Percentiles rank a stretch among this genome's conserved stretches.
phyloP scores from a whole-genome alignment of 2,888 invertebrate genomes.

The Dynastes maya region DNA sequence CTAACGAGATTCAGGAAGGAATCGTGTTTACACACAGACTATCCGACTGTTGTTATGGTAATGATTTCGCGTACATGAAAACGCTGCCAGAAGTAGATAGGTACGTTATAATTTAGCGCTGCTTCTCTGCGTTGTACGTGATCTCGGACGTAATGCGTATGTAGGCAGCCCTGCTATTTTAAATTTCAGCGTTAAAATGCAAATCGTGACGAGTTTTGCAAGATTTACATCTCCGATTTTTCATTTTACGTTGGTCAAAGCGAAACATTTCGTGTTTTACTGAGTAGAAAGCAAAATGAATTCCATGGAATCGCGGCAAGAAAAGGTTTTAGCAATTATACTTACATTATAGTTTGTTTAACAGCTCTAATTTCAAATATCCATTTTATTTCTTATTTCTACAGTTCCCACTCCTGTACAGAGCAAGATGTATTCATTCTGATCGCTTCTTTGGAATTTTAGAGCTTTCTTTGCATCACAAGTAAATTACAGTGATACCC shows the following conservation, averaged over 20 bases:
- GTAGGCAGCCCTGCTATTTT: not conserved
- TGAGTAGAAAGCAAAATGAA: too few relatives aligned
- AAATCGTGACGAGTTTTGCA: conserved; percentile 1
- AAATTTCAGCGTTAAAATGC: conserved; percentile 26
- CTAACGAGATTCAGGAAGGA: conserved; percentile 41
- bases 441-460: too few relatives aligned
- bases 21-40: conserved; percentile 35
- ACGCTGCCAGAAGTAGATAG: conserved; percentile 20
- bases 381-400: too few relatives aligned
- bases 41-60: conserved; percentile 44
- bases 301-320: too few relatives aligned
- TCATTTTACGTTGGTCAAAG: not conserved
- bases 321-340: too few relatives aligned
- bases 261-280: not conserved
- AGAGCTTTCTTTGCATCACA: too few relatives aligned
- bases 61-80: conserved; percentile 32
- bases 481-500: too few relatives aligned
- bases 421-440: too few relatives aligned
- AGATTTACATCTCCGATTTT: not conserved
- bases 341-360: too few relatives aligned
- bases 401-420: too few relatives aligned
- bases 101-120: conserved; percentile 31
- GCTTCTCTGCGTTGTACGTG: conserved; percentile 13
- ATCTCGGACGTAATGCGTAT: conserved; percentile 17
- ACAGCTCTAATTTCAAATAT: too few relatives aligned